phyloP scores from a whole-genome alignment of 2,888 invertebrate species.

The Junonia oenone region DNA sequence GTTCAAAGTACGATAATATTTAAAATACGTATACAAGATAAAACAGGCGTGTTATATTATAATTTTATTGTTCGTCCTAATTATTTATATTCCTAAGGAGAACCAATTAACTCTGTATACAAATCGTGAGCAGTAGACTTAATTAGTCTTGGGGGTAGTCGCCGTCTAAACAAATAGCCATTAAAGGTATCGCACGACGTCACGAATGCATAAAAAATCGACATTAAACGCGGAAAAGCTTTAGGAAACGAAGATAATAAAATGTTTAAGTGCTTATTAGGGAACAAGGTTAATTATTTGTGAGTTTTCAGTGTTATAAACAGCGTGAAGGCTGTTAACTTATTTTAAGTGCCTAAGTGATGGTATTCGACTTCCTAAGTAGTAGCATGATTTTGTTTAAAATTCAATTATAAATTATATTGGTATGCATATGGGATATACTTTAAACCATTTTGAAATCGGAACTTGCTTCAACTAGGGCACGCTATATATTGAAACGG shows the following conservation, averaged over 20 bases:
- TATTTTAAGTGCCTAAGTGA: too few relatives aligned
- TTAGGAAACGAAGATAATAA: background rate
- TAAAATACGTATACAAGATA: too few relatives aligned
- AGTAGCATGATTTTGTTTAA: too few relatives aligned
- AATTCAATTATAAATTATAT: too few relatives aligned
- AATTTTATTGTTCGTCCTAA: background rate
- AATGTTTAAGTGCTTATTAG: constrained; percentile 24
- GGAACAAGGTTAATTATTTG: constrained; percentile 9
- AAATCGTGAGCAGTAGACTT: constrained; percentile 6
- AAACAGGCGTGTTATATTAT: background rate
- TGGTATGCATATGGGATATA: too few relatives aligned
- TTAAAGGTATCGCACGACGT: constrained; percentile 8
- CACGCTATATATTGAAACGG: too few relatives aligned
- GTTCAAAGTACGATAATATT: too few relatives aligned
- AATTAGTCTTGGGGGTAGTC: constrained; percentile 6
- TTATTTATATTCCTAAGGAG: background rate
- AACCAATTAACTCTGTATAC: constrained; percentile 12
- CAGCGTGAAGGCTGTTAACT: too few relatives aligned
- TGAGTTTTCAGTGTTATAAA: background rate
- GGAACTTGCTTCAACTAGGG: too few relatives aligned
- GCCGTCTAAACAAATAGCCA: constrained; percentile 12
- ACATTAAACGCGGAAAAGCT: background rate
- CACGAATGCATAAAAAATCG: constrained; percentile 10
- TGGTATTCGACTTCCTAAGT: too few relatives aligned
- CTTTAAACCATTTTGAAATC: too few relatives aligned